Evolutionary conservation across 2,888 invertebrate species (phyloP).

Genomic region (Epirrita christyi): DNA sequence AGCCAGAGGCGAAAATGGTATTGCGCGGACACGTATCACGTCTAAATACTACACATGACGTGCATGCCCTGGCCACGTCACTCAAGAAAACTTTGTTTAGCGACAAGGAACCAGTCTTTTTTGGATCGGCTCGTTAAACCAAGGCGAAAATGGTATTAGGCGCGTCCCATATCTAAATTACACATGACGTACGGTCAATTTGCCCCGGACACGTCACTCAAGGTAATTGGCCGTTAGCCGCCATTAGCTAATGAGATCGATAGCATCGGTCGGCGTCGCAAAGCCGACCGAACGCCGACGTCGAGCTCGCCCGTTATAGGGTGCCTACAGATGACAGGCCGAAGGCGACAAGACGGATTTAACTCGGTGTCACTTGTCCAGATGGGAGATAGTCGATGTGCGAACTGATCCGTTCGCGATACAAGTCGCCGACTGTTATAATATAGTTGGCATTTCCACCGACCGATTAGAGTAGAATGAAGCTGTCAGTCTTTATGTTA

Average conservation of each 20-base stretch:
- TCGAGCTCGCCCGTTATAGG: constrained; percentile 56
- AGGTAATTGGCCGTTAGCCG: constrained; percentile 72
- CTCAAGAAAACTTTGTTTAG: constrained; percentile 65
- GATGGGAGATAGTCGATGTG: constrained; percentile 41
- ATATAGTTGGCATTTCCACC: constrained; percentile 24
- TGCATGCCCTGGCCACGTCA: constrained; percentile 80
- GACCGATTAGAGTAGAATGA: constrained; percentile 30
- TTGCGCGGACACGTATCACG: constrained; percentile 31
- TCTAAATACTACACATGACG: constrained; percentile 28
- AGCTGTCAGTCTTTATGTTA: constrained; percentile 25
- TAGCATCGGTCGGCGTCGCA: constrained; percentile 64
- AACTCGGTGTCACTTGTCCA: constrained; percentile 40
- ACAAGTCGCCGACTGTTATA: constrained; percentile 24
- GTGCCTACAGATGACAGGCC: constrained; percentile 55
- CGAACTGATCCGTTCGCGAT: constrained; percentile 35
- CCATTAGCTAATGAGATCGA: constrained; percentile 69
- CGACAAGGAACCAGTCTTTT: constrained; percentile 35
- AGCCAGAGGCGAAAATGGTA: constrained; percentile 34
- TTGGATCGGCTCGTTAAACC: constrained; percentile 54
- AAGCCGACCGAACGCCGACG: constrained; percentile 49
- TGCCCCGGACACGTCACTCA: constrained; percentile 81
- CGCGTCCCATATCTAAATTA: constrained; percentile 27
- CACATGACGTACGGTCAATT: constrained; percentile 46
- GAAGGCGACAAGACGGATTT: constrained; percentile 50
- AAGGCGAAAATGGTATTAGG: constrained; percentile 46